Conservation (phyloP, 2,113 vertebrate genomes). For the Phrynosoma blainvillii region DNA sequence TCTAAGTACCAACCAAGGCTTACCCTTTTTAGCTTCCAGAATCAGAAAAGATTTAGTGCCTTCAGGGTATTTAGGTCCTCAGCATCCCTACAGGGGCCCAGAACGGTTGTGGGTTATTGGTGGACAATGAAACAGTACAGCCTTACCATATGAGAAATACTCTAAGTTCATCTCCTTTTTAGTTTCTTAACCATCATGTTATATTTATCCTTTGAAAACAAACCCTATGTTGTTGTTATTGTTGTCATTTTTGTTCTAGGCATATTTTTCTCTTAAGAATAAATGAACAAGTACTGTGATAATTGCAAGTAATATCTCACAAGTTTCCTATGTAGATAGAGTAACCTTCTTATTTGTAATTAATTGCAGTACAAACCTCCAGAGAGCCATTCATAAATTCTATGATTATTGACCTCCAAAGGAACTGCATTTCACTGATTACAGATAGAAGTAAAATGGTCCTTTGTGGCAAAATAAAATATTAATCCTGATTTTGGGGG, state of each 20-base stretch:
- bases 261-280: constrained; percentile 32
- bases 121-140: neutral
- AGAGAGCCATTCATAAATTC: constrained; percentile 41
- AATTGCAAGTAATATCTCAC: constrained; percentile 49
- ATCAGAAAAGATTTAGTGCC: too few relatives aligned
- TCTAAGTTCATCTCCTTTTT: too few relatives aligned
- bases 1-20: too few relatives aligned
- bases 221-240: constrained; percentile 25
- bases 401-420: constrained; percentile 50
- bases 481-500: neutral
- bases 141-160: neutral
- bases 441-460: constrained; percentile 45
- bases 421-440: constrained; percentile 51
- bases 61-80: too few relatives aligned
- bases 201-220: neutral
- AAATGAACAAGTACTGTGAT: constrained; percentile 20
- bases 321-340: constrained; percentile 45
- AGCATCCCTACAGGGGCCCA: neutral
- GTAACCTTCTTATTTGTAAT: constrained; percentile 39
- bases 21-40: too few relatives aligned
- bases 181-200: neutral
- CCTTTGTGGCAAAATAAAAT: constrained; percentile 57
- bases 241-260: neutral
- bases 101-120: neutral
- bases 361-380: constrained; percentile 52